Conservation (phyloP, 2,888 invertebrate genomes). For the Sphaerophoria rueppellii region DNA sequence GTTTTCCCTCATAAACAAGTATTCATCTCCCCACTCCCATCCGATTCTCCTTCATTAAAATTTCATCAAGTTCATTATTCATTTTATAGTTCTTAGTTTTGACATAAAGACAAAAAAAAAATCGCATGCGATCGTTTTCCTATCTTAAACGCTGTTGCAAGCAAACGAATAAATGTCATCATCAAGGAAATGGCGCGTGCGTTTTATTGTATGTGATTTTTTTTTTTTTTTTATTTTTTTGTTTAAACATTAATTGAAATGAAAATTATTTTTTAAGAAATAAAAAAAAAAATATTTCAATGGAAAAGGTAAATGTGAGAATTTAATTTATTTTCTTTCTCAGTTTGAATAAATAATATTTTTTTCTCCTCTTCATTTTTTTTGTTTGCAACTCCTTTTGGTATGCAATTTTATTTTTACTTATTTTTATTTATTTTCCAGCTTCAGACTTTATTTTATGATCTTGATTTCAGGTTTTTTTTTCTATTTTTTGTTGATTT, state of each 20-base stretch:
- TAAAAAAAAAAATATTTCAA: slow-evolving; percentile 40
- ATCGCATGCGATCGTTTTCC: slow-evolving; percentile 60
- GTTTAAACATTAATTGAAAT: slow-evolving; percentile 49
- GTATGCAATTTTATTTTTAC: slow-evolving; percentile 53
- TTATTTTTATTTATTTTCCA: slow-evolving; percentile 48
- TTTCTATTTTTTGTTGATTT: slow-evolving; percentile 26
- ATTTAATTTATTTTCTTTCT: slow-evolving; percentile 68
- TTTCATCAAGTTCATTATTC: slow-evolving; percentile 23
- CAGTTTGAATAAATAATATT: slow-evolving; percentile 45
- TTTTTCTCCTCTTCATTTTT: slow-evolving; percentile 54
- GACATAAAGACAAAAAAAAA: slow-evolving; percentile 36
- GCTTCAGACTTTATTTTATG: slow-evolving; percentile 53
- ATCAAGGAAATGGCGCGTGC: slow-evolving; percentile 54
- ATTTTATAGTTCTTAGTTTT: slow-evolving; percentile 21
- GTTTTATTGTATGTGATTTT: slow-evolving; percentile 56
- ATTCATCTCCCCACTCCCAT: slow-evolving; percentile 31
- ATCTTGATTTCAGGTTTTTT: slow-evolving; percentile 70
- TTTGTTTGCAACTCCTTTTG: slow-evolving; percentile 44
- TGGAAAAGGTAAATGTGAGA: slow-evolving; percentile 69
- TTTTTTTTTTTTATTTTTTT: slow-evolving; percentile 22
- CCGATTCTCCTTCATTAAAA: neutral
- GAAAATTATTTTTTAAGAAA: slow-evolving; percentile 35
- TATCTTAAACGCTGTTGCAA: slow-evolving; percentile 17
- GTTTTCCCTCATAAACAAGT: slow-evolving; percentile 4
- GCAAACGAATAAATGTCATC: slow-evolving; percentile 15